Conservation (phyloP, 2,113 vertebrate species). For the Oreochromis aureus region DNA sequence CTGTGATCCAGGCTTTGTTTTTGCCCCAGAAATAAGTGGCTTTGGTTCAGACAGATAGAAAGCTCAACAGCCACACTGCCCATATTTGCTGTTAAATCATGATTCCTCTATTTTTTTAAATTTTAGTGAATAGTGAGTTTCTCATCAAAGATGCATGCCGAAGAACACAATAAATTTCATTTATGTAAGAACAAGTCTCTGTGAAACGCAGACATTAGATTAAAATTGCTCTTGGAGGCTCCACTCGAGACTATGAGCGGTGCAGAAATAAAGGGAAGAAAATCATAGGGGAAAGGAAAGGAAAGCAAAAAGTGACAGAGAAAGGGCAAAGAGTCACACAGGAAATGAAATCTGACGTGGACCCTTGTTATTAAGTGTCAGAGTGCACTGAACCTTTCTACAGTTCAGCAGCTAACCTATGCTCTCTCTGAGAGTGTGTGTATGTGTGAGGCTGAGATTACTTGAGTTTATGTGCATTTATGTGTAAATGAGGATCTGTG, state of each 20-base stretch:
- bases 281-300: neutral
- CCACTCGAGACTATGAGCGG: neutral
- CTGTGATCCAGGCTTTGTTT: neutral
- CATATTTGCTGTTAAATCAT: neutral
- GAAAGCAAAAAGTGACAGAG: slow-evolving; percentile 14
- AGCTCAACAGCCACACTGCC: neutral
- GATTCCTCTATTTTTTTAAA: neutral
- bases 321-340: slow-evolving; percentile 32
- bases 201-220: neutral
- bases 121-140: neutral
- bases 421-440: neutral
- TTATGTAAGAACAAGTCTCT: neutral
- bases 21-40: neutral
- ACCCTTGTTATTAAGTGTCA: slow-evolving; percentile 59
- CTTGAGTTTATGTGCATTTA: neutral
- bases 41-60: neutral
- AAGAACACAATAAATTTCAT: neutral
- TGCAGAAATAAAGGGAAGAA: neutral
- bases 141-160: neutral
- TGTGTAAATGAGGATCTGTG: neutral
- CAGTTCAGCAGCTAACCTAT: slow-evolving; percentile 35
- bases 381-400: slow-evolving; percentile 40
- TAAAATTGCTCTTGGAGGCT: neutral
- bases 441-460: neutral
- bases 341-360: slow-evolving; percentile 50